Percentiles rank a stretch among this genome's conserved stretches.
phyloP scores from a whole-genome alignment of 1,140 invertebrate genomes.

The Delia radicum region DNA sequence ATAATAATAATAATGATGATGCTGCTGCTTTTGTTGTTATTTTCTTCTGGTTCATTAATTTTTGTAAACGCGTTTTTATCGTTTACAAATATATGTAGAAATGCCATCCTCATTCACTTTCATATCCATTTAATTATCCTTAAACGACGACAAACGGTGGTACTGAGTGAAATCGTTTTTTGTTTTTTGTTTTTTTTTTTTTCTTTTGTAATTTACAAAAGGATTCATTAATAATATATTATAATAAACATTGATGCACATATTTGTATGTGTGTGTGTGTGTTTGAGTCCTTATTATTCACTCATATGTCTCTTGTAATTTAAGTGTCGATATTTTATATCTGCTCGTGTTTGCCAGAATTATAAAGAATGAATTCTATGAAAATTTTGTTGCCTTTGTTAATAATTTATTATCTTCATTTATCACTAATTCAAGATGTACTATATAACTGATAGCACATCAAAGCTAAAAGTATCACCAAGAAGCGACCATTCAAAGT shows the following conservation, averaged over 20 bases:
- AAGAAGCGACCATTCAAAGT: no score
- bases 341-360: no score
- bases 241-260: not conserved
- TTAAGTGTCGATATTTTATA: not conserved
- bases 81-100: constrained; percentile 1
- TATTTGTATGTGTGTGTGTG: not conserved
- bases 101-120: not conserved
- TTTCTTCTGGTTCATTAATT: not conserved
- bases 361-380: no score
- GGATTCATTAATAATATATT: constrained; percentile 11
- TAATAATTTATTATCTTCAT: no score
- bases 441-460: no score
- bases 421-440: no score
- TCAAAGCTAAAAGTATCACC: no score
- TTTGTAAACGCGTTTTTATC: constrained; percentile 1
- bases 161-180: not conserved
- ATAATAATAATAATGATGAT: not conserved
- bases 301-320: not conserved
- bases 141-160: constrained; percentile 14
- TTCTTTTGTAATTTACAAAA: not conserved
- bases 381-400: no score
- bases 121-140: constrained; percentile 21
- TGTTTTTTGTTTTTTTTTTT: not conserved
- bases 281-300: not conserved
- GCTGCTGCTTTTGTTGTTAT: not conserved